phyloP scores from a whole-genome alignment of 2,113 vertebrate species.

The Thymallus thymallus region DNA sequence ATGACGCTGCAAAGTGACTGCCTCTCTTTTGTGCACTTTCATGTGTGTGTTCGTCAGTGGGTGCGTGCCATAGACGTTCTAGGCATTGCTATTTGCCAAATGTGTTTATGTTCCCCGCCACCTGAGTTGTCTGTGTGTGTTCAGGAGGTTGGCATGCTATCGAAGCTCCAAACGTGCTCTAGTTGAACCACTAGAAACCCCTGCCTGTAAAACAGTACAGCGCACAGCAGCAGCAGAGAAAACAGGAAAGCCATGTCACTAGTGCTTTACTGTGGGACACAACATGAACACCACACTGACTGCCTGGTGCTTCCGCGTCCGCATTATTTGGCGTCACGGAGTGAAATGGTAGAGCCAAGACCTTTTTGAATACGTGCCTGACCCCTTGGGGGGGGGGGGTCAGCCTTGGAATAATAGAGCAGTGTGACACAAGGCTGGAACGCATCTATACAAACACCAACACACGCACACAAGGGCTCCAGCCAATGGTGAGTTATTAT shows the following conservation, averaged over 20 bases:
- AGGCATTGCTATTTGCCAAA: neutral
- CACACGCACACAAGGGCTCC: neutral
- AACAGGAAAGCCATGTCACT: neutral
- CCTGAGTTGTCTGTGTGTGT: constrained; percentile 3
- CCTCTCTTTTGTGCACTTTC: neutral
- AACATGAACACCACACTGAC: neutral
- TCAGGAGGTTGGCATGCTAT: neutral
- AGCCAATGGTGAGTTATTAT: constrained; percentile 50
- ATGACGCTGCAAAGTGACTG: neutral
- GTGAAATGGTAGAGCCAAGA: constrained; percentile 4
- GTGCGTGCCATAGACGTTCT: neutral
- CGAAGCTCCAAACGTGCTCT: neutral
- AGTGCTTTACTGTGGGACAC: neutral
- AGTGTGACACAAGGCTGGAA: constrained; percentile 26
- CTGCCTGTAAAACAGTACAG: neutral
- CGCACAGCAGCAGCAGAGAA: neutral
- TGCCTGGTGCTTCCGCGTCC: too few species aligned
- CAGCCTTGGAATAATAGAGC: constrained; percentile 15
- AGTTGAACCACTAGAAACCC: neutral
- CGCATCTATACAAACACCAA: constrained; percentile 1
- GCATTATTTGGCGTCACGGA: neutral
- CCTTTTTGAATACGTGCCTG: constrained; percentile 2
- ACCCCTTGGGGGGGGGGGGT: constrained; percentile 3
- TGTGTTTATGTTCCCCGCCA: constrained; percentile 18
- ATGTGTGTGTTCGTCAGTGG: neutral